phyloP scores from a whole-genome alignment of 2,113 vertebrate species.

The Brachyhypopomus occidentalis region DNA sequence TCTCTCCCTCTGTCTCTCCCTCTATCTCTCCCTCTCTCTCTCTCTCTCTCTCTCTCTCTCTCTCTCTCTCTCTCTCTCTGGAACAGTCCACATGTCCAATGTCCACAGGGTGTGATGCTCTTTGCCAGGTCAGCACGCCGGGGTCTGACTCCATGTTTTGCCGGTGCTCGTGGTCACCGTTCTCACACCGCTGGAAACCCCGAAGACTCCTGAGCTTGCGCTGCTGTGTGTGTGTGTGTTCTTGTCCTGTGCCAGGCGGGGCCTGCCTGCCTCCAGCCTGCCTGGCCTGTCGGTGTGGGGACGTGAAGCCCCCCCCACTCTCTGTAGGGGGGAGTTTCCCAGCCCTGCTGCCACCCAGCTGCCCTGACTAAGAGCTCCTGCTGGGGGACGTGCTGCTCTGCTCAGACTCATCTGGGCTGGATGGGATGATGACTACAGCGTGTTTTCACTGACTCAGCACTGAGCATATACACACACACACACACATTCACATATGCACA shows the following conservation, averaged over 20 bases:
- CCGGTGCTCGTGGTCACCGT: constrained; percentile 51
- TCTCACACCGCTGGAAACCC: constrained; percentile 44
- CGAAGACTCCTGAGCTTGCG: too few species aligned
- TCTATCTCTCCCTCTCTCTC: constrained; percentile 16
- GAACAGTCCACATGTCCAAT: background rate
- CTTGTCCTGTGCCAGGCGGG: too few species aligned
- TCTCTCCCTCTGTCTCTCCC: constrained; percentile 19
- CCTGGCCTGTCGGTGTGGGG: background rate
- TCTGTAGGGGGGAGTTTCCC: constrained; percentile 28
- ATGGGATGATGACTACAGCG: constrained; percentile 33
- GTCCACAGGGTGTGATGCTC: constrained; percentile 17
- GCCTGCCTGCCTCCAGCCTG: background rate
- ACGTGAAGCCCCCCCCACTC: constrained; percentile 3
- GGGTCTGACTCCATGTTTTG: constrained; percentile 19
- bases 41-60: constrained; percentile 3
- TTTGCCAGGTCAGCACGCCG: background rate
- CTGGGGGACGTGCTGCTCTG: background rate
- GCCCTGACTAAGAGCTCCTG: constrained; percentile 14
- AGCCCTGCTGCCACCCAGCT: constrained; percentile 7
- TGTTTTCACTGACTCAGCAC: constrained; percentile 50
- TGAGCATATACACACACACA: constrained; percentile 25
- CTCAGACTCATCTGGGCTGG: constrained; percentile 36
- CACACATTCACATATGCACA: constrained; percentile 25
- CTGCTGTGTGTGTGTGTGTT: too few species aligned
- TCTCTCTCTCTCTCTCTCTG: constrained; percentile 47